phyloP scores from a whole-genome alignment of 2,888 invertebrate genomes.

The Dascillus cervinus region DNA sequence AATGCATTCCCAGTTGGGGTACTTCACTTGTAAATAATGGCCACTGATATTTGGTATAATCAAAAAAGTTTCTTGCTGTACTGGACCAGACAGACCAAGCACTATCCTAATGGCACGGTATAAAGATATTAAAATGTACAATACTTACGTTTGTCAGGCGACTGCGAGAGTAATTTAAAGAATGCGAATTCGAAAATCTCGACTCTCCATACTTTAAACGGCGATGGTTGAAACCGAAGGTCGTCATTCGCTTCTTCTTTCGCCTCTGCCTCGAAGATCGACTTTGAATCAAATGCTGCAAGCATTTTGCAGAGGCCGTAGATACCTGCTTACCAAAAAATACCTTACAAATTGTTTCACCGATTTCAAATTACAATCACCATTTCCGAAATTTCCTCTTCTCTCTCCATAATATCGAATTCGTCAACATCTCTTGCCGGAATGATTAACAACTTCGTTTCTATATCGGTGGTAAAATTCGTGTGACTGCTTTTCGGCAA shows the following conservation, averaged over 20 bases:
- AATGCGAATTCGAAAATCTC: not conserved
- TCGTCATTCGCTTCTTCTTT: conserved; percentile 3
- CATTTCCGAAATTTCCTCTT: conserved; percentile 41
- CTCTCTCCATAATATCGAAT: conserved; percentile 45
- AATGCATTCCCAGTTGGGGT: too few relatives aligned
- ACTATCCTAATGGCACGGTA: too few relatives aligned
- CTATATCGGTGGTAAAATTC: conserved; percentile 38
- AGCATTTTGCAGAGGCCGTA: conserved; percentile 5
- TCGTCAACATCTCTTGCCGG: conserved; percentile 45
- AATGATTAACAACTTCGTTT: conserved; percentile 43
- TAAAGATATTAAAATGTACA: too few relatives aligned
- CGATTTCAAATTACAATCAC: conserved; percentile 21
- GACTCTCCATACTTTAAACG: conserved; percentile 6
- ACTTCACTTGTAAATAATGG: too few relatives aligned
- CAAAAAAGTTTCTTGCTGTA: too few relatives aligned
- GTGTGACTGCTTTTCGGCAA: conserved; percentile 33
- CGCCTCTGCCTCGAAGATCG: not conserved
- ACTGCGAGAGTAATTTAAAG: conserved; percentile 3
- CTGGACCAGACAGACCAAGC: too few relatives aligned
- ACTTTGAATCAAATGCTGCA: conserved; percentile 5
- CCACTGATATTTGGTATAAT: too few relatives aligned
- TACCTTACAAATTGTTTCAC: not conserved
- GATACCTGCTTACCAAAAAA: conserved; percentile 28
- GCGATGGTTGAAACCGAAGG: conserved; percentile 1
- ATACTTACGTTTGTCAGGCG: conserved; percentile 1